Percentiles rank a stretch among this genome's conserved stretches.
phyloP scores from a whole-genome alignment of 2,113 vertebrate genomes.

The Andinoacara biseriatus region DNA sequence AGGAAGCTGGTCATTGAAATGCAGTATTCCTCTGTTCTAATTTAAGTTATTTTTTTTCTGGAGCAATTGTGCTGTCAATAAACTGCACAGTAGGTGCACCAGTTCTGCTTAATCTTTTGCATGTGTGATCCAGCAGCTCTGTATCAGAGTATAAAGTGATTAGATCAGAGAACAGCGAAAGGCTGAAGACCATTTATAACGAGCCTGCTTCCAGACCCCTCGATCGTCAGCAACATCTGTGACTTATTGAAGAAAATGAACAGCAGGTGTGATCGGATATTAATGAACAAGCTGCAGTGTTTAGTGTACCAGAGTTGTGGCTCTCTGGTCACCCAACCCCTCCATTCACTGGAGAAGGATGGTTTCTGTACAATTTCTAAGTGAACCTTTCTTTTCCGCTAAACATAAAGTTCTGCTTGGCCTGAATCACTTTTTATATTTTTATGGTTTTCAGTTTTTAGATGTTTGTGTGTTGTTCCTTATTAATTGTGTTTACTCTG shows the following conservation, averaged over 20 bases:
- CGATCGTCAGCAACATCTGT: neutral
- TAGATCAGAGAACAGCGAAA: neutral
- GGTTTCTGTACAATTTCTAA: neutral
- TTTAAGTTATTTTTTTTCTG: neutral
- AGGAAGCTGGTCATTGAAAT: neutral
- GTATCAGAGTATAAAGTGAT: neutral
- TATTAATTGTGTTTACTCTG: neutral
- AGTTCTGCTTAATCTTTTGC: neutral
- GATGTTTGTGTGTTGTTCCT: neutral
- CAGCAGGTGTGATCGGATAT: neutral
- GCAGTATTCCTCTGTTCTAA: neutral
- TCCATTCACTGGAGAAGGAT: neutral
- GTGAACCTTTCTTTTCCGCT: no score
- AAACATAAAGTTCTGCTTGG: no score
- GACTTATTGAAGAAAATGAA: neutral
- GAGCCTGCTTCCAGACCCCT: neutral
- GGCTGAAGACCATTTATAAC: no score
- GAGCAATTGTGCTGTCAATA: neutral
- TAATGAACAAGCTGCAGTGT: neutral
- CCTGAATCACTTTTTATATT: neutral
- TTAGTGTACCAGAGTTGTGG: neutral
- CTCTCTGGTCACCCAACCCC: neutral
- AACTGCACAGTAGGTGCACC: neutral
- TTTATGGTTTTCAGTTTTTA: neutral
- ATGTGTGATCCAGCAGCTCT: neutral